phyloP scores from a whole-genome alignment of 2,888 invertebrate species.

The Pandemis cinnamomeana region DNA sequence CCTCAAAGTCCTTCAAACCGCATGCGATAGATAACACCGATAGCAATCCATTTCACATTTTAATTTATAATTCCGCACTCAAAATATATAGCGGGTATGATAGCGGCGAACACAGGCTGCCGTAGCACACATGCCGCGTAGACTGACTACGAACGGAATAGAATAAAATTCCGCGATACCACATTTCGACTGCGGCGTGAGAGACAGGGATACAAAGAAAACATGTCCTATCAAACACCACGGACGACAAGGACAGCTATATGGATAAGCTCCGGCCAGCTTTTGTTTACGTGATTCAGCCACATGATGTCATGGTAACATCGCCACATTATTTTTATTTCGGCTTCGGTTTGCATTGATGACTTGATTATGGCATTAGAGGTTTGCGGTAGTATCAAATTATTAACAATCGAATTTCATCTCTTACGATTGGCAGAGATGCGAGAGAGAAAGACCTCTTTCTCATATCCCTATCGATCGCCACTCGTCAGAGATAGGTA shows the following conservation, averaged over 20 bases:
- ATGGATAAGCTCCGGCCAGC: conserved; percentile 46
- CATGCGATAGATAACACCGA: conserved; percentile 43
- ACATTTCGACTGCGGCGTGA: conserved; percentile 48
- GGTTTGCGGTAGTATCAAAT: conserved; percentile 7
- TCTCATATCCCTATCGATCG: neutral
- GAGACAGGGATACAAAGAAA: conserved; percentile 62
- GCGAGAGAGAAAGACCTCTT: neutral
- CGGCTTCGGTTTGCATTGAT: conserved; percentile 38
- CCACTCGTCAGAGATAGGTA: neutral
- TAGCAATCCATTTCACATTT: conserved; percentile 58
- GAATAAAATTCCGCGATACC: conserved; percentile 55
- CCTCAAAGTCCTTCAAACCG: conserved; percentile 48
- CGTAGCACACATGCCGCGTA: conserved; percentile 55
- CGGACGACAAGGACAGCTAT: conserved; percentile 55
- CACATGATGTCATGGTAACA: conserved; percentile 77
- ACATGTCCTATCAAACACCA: conserved; percentile 47
- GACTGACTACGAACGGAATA: conserved; percentile 52
- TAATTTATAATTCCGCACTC: conserved; percentile 56
- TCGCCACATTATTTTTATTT: conserved; percentile 44
- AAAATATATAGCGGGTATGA: conserved; percentile 38
- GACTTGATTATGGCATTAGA: conserved; percentile 17
- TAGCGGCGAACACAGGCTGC: conserved; percentile 46
- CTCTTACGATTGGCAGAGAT: neutral
- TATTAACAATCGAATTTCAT: neutral
- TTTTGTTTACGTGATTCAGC: conserved; percentile 71